Conservation (phyloP, 2,888 invertebrate species). For the Dryocosmus kuriphilus region DNA sequence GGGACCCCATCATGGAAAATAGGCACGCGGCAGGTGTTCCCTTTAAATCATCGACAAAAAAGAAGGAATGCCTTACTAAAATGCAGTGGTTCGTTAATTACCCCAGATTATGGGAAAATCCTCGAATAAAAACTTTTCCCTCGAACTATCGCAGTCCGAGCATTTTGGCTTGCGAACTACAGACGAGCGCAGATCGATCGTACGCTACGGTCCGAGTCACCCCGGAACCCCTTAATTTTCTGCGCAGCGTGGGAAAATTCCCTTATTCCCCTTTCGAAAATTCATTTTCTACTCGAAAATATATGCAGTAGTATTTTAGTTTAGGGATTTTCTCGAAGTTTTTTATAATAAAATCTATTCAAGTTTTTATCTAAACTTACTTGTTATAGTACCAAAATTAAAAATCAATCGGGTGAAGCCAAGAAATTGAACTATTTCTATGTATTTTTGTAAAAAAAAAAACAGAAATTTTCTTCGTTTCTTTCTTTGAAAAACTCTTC, state of each 20-base stretch:
- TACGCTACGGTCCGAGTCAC: constrained; percentile 43
- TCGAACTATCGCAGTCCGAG: constrained; percentile 45
- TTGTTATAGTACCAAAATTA: no score
- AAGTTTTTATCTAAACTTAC: no score
- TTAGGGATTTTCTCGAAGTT: no score
- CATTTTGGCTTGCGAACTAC: constrained; percentile 29
- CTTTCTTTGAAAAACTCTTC: no score
- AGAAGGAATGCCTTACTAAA: constrained; percentile 16
- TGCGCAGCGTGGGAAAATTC: constrained; percentile 34
- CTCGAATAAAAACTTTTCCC: constrained; percentile 66
- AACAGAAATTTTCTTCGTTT: no score
- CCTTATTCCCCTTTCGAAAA: neutral
- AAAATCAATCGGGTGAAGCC: no score
- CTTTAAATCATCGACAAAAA: constrained; percentile 27
- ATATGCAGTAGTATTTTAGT: no score
- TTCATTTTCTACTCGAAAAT: neutral
- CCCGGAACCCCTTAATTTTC: constrained; percentile 38
- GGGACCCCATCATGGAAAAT: constrained; percentile 19
- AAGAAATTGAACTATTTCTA: no score
- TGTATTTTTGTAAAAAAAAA: no score
- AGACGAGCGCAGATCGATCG: constrained; percentile 47
- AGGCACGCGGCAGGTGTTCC: constrained; percentile 40
- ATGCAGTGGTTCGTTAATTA: constrained; percentile 67
- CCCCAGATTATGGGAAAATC: constrained; percentile 70
- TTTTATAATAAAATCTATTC: no score